These are phyloP conservation scores for Nematolebias whitei DNA, from an alignment of 2,113 vertebrate genomes.

Conservation along the genomic window DNA sequence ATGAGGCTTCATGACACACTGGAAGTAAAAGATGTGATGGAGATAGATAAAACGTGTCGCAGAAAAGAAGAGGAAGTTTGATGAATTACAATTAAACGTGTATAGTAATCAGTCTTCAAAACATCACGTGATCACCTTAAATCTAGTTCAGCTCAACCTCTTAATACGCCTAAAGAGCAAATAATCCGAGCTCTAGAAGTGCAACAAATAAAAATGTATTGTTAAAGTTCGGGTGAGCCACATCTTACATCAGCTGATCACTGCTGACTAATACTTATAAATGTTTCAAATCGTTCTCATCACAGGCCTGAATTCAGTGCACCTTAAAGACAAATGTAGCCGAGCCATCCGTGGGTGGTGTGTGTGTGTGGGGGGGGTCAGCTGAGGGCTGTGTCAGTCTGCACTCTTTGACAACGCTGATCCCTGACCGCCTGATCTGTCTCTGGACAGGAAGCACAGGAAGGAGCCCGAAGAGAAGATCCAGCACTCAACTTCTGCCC, in stretches of 20 bases:
- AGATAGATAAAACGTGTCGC: not conserved
- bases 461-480: constrained; percentile 63
- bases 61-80: constrained; percentile 46
- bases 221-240: too few species aligned
- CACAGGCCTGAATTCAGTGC: constrained; percentile 5
- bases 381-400: constrained; percentile 61
- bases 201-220: too few species aligned
- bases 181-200: too few species aligned
- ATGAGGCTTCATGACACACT: not conserved
- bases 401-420: constrained; percentile 61
- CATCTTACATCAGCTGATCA: too few species aligned
- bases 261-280: too few species aligned
- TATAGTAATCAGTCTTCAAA: not conserved
- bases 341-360: constrained; percentile 5
- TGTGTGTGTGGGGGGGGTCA: too few species aligned
- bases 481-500: constrained; percentile 63
- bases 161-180: not conserved
- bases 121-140: not conserved
- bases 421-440: constrained; percentile 75
- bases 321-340: not conserved
- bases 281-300: too few species aligned
- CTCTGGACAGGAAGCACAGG: constrained; percentile 83
- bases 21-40: not conserved
- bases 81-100: constrained; percentile 30
- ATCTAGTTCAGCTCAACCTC: not conserved